A percentile compares a stretch with the other conserved stretches of the same genome.
Conservation (phyloP, 2,888 invertebrate genomes). For the Rotaria magnacalcarata region DNA sequence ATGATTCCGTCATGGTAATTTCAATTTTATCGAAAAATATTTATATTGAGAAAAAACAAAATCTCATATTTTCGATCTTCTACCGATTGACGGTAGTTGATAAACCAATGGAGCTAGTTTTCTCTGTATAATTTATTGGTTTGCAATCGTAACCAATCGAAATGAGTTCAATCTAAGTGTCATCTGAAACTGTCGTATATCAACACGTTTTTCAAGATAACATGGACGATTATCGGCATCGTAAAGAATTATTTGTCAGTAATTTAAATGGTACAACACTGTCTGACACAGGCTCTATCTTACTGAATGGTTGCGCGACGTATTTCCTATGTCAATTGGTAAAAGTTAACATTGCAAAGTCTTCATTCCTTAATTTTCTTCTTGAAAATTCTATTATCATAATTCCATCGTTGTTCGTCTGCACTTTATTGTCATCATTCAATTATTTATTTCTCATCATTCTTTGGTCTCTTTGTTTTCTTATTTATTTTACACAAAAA, state of each 20-base stretch:
- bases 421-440: not conserved
- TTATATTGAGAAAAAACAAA: not conserved
- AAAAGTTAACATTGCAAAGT: not conserved
- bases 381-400: slow-evolving; percentile 48
- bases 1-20: not conserved
- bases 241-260: slow-evolving; percentile 42
- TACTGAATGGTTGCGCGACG: not conserved
- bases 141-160: too few relatives aligned
- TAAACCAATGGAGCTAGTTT: too few relatives aligned
- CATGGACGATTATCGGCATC: slow-evolving; percentile 19
- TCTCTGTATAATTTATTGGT: too few relatives aligned
- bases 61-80: too few relatives aligned
- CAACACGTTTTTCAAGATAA: not conserved
- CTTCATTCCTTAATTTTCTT: not conserved
- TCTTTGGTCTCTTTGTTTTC: not conserved
- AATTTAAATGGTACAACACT: slow-evolving; percentile 44
- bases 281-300: slow-evolving; percentile 29
- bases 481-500: not conserved
- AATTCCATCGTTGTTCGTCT: slow-evolving; percentile 49
- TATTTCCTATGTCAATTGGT: slow-evolving; percentile 5
- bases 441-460: not conserved
- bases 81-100: too few relatives aligned
- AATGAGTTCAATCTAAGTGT: too few relatives aligned
- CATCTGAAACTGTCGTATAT: too few relatives aligned
- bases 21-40: not conserved